Percentiles rank a stretch among this genome's conserved stretches.
phyloP scores from a whole-genome alignment of 2,888 invertebrate species.

The Tipula vernalis region DNA sequence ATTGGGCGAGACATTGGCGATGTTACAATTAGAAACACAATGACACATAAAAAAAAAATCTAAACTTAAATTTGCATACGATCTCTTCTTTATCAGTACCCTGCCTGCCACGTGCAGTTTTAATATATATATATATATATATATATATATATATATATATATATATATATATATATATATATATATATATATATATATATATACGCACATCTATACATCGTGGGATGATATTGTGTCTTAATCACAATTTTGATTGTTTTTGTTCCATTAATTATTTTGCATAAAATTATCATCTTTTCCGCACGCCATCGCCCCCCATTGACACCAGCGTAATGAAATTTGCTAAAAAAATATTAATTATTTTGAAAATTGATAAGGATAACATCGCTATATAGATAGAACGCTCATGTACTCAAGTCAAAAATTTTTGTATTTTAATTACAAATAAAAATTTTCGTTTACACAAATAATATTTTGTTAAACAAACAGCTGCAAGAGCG shows the following conservation, averaged over 20 bases:
- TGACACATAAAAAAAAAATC: not conserved
- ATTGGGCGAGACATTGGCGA: not conserved
- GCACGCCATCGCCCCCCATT: not conserved
- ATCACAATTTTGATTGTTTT: not conserved
- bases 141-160: too few relatives aligned
- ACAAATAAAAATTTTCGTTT: not conserved
- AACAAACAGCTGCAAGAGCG: not conserved
- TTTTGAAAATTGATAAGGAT: not conserved
- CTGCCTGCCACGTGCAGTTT: not conserved
- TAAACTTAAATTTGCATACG: not conserved
- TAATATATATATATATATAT: too few relatives aligned
- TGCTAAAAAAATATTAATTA: not conserved
- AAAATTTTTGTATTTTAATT: not conserved
- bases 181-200: too few relatives aligned
- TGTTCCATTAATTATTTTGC: not conserved
- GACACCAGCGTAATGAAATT: not conserved
- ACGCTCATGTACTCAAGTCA: not conserved
- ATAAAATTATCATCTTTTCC: not conserved
- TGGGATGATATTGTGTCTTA: not conserved
- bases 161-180: too few relatives aligned
- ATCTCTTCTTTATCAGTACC: not conserved
- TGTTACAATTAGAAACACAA: too few relatives aligned
- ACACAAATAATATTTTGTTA: not conserved
- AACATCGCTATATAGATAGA: not conserved
- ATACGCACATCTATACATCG: not conserved